phyloP scores from a whole-genome alignment of 2,113 vertebrate species.

The Anarhynchus alexandrinus region DNA sequence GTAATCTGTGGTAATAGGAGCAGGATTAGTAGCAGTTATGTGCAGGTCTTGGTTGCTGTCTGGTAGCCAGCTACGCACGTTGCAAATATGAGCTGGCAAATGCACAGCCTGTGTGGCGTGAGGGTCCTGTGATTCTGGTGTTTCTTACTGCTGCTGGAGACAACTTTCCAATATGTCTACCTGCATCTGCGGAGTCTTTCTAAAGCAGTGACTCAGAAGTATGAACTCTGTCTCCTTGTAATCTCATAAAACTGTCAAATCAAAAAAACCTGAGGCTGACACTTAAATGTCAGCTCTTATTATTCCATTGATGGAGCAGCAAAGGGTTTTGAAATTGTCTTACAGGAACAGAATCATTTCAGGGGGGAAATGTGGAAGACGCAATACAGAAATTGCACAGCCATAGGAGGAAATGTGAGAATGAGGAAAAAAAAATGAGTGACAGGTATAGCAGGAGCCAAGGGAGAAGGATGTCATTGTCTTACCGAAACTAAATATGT shows the following conservation, averaged over 20 bases:
- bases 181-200: neutral
- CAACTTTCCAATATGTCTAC: conserved; percentile 22
- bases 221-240: neutral
- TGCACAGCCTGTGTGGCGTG: too few species aligned
- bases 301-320: neutral
- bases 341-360: neutral
- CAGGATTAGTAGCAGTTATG: neutral
- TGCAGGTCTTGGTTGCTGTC: neutral
- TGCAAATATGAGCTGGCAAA: neutral
- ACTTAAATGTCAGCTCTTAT: neutral
- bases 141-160: neutral
- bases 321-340: neutral
- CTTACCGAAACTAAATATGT: neutral
- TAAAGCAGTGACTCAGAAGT: conserved; percentile 16
- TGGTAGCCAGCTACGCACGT: neutral
- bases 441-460: neutral
- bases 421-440: neutral
- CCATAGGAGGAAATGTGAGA: neutral
- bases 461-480: neutral
- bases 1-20: neutral
- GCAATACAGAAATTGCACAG: neutral
- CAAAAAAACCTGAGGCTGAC: neutral
- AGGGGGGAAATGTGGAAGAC: neutral
- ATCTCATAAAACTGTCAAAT: neutral
- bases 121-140: neutral